phyloP scores from a whole-genome alignment of 2,888 invertebrate genomes.

The Drosophila hamatofila region DNA sequence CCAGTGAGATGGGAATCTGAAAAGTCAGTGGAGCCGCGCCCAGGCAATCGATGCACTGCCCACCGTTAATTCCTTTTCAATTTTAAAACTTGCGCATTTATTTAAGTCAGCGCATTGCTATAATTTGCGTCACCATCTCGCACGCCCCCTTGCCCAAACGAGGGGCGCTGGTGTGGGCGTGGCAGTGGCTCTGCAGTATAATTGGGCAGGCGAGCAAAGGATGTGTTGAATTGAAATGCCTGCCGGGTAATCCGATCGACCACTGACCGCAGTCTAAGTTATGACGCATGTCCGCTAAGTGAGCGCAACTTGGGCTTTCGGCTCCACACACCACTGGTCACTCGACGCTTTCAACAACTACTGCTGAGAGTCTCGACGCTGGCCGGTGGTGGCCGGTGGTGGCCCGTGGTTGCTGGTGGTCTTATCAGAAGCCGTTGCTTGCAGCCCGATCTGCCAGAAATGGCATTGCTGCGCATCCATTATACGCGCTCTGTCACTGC shows the following conservation, averaged over 20 bases:
- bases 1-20: conserved; percentile 32
- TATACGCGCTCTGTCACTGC: conserved; percentile 66
- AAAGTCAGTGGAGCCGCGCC: conserved; percentile 9
- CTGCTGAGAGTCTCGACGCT: conserved; percentile 44
- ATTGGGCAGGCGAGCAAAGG: conserved; percentile 68
- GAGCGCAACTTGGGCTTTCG: conserved; percentile 44
- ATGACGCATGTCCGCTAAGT: conserved; percentile 71
- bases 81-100: conserved; percentile 80
- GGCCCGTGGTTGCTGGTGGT: conserved; percentile 74
- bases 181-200: conserved; percentile 44
- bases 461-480: conserved; percentile 79
- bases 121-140: conserved; percentile 70
- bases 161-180: conserved; percentile 22
- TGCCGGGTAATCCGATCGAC: conserved; percentile 80
- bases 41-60: conserved; percentile 36
- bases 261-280: conserved; percentile 51
- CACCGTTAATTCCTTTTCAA: conserved; percentile 75
- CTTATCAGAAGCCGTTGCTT: conserved; percentile 84
- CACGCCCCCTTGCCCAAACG: conserved; percentile 56
- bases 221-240: conserved; percentile 82
- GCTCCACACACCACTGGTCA: conserved; percentile 52
- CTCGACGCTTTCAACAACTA: conserved; percentile 81
- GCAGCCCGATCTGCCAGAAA: conserved; percentile 79
- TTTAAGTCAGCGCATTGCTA: conserved; percentile 75
- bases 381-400: neutral